Percentiles rank a stretch among this genome's conserved stretches.
Conservation (phyloP, 2,888 invertebrate genomes). For the Temnothorax ravouxi region DNA sequence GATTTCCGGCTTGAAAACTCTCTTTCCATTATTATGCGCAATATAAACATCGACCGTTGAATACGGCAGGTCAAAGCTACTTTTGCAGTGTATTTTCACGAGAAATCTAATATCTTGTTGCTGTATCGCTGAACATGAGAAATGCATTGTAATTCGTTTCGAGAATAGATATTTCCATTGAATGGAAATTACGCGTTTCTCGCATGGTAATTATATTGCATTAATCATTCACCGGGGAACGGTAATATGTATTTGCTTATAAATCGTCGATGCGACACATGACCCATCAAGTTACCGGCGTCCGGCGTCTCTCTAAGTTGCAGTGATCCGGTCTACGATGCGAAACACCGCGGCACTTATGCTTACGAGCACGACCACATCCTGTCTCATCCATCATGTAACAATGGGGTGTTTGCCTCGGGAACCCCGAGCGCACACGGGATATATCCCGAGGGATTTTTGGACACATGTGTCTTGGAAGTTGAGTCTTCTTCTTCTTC, state of each 20-base stretch:
- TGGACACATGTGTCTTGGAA: slow-evolving; percentile 13
- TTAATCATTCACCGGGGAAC: slow-evolving; percentile 10
- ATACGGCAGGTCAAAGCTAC: not conserved
- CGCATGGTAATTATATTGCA: slow-evolving; percentile 15
- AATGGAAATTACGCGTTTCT: not conserved
- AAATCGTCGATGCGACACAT: not conserved
- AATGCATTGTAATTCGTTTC: not conserved
- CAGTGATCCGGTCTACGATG: not conserved
- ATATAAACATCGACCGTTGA: not conserved
- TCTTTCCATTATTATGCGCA: not conserved
- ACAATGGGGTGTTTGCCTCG: slow-evolving; percentile 31
- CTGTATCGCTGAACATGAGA: not conserved
- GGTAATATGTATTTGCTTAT: not conserved
- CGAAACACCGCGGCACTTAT: not conserved
- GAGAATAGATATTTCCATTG: not conserved
- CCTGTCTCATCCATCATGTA: slow-evolving; percentile 23
- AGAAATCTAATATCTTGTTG: not conserved
- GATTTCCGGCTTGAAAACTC: slow-evolving; percentile 6
- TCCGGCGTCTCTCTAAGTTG: slow-evolving; percentile 15
- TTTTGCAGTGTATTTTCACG: not conserved
- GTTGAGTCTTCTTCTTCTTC: not conserved
- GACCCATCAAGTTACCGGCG: slow-evolving; percentile 62
- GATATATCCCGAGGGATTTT: slow-evolving; percentile 10
- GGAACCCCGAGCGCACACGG: not conserved
- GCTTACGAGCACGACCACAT: not conserved